phyloP scores from a whole-genome alignment of 2,797 vertebrate species.

The Hirundo rustica region DNA sequence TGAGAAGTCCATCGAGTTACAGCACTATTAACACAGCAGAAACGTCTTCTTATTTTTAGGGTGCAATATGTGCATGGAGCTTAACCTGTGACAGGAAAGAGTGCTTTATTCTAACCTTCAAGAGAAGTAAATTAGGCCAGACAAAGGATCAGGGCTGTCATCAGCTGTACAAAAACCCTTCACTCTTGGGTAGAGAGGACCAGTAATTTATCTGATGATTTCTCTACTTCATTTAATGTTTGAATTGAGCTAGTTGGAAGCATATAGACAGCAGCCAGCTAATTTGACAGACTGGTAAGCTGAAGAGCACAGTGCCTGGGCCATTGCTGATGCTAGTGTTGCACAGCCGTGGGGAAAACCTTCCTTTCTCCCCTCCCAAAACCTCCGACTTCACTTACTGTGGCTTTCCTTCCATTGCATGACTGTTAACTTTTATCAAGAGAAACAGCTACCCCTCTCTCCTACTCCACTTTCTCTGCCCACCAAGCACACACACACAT shows the following conservation, averaged over 20 bases:
- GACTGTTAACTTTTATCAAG: slow-evolving; percentile 6
- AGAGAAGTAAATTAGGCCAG: slow-evolving; percentile 82
- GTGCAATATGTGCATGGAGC: slow-evolving; percentile 11
- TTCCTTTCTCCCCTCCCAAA: neutral
- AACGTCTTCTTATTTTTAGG: neutral
- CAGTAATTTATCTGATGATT: slow-evolving; percentile 74
- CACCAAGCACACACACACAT: neutral
- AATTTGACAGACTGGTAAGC: neutral
- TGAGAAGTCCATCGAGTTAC: neutral
- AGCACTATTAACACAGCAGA: neutral
- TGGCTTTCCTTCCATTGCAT: neutral
- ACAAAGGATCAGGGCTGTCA: slow-evolving; percentile 76
- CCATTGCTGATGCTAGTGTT: neutral
- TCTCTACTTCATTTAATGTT: slow-evolving; percentile 69
- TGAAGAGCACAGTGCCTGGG: neutral
- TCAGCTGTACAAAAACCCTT: slow-evolving; percentile 64
- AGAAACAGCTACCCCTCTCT: neutral
- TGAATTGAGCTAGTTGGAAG: slow-evolving; percentile 28
- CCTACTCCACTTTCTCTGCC: neutral
- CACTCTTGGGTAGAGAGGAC: slow-evolving; percentile 59
- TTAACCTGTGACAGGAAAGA: slow-evolving; percentile 45
- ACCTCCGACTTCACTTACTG: neutral
- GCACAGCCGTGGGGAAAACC: neutral
- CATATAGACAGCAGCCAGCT: slow-evolving; percentile 15
- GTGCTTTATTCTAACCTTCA: slow-evolving; percentile 71